These are phyloP conservation scores for Rhea pennata DNA, from an alignment of 2,113 vertebrate species.

Conservation along the genomic window DNA sequence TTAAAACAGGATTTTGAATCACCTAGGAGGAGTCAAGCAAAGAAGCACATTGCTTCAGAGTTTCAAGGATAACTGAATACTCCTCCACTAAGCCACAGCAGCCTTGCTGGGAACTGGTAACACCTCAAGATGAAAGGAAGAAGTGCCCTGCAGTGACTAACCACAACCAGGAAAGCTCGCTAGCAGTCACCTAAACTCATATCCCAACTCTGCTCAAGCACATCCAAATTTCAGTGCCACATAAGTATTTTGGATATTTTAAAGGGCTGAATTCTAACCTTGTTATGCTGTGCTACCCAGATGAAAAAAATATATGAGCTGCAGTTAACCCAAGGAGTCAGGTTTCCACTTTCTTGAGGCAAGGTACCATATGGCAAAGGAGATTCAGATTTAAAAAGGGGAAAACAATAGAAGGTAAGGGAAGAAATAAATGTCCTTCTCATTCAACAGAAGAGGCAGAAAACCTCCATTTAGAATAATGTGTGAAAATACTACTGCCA, in stretches of 20 bases:
- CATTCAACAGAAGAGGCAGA: background rate
- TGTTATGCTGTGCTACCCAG: background rate
- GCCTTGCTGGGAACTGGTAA: background rate
- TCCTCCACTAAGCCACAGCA: background rate
- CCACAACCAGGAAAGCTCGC: background rate
- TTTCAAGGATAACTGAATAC: background rate
- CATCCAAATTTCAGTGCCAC: background rate
- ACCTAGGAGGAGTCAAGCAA: background rate
- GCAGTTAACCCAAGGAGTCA: background rate
- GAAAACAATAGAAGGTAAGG: background rate
- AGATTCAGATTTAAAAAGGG: background rate
- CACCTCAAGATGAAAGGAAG: background rate
- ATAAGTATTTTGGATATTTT: background rate
- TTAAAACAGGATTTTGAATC: background rate
- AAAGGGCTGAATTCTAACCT: background rate
- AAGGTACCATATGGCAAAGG: conserved; percentile 14
- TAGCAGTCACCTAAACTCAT: background rate
- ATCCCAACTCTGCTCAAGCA: background rate
- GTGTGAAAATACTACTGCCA: background rate
- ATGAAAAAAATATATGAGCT: conserved; percentile 21
- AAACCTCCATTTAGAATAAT: background rate
- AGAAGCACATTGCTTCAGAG: background rate
- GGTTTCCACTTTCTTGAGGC: background rate
- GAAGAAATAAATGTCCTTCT: background rate
- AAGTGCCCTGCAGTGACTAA: background rate